Evolutionary conservation across 2,888 invertebrate species (phyloP), one percentile per base, ranked within the genome.

Genomic region (Platycheirus rosarum): DNA sequence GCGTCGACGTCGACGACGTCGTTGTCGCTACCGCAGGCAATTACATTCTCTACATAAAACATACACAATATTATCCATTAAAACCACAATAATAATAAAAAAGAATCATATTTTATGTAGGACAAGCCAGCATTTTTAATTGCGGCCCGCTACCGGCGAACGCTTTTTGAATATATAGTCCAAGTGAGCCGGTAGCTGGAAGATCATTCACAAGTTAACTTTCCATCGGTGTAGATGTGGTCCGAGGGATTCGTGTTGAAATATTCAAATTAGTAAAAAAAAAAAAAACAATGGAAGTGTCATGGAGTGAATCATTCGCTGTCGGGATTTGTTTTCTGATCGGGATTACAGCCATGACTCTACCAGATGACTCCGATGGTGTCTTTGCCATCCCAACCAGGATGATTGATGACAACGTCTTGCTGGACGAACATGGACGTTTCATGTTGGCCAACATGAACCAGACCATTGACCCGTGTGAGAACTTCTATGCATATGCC

Each of bases 401-500:
- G n/a, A 84, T 82, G 9, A 84, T 84, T 20, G 88, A 88, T 66
- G 86, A 85, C 16, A 86, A 87, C 53, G 88, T 88, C n/a, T 63
- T 89, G 23, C 73, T 89, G 13, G 85, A 86, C 2, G 86, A 88
- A 6, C 87, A 88, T 71, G 87, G 86, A 0, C 79, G 85, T 1
- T 87, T 89, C 23, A 86, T 89, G 85, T 11, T 87, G 16, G 85
- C 87, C 57, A 86, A 80, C 5, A 89, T 89, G 88, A 89, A 89
- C 55, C 85, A 79, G 9, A 85, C 86, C 16, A 78, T 88, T 0
- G 86, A 87, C 85, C 89, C 89, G 5, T 89, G 89, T 42, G 89
- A 89, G 85, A 88, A 89, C 77, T 89, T 89, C 69, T 89, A 88
- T 53, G 87, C 88, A 11, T 89, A 85, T 53, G 87, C 89, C 0